phyloP scores from a whole-genome alignment of 23 tunicate genomes.

The Styela clava region DNA sequence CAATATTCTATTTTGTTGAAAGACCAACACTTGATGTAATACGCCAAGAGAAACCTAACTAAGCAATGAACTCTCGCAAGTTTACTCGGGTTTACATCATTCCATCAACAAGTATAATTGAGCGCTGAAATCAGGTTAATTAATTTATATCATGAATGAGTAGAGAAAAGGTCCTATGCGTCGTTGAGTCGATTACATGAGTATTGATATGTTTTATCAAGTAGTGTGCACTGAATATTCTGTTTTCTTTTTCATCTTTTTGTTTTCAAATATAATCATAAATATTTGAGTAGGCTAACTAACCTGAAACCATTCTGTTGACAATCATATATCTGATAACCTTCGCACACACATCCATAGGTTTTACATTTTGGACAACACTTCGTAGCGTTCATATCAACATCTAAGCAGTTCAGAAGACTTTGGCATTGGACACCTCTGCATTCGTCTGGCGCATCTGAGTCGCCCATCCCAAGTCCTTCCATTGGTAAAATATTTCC shows the following conservation, averaged over 20 bases:
- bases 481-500: not conserved
- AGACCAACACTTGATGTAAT: no score
- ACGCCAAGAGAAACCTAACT: no score
- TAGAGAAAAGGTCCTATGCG: no score
- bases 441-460: conserved; percentile 16
- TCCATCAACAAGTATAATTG: not conserved
- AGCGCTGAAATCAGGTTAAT: not conserved
- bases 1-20: no score
- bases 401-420: conserved; percentile 60
- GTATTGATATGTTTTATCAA: no score
- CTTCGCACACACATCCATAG: conserved; percentile 73
- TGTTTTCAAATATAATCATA: no score
- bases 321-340: conserved; percentile 84
- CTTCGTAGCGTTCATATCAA: conserved; percentile 17
- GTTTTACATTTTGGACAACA: conserved; percentile 68
- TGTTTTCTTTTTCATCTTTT: no score
- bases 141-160: no score
- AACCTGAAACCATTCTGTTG: conserved; percentile 66
- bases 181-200: no score
- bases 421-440: conserved; percentile 32
- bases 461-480: not conserved
- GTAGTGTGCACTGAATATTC: no score
- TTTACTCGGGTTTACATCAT: not conserved
- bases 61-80: not conserved
- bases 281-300: no score